Evolutionary conservation across 1,140 invertebrate species (phyloP).

Genomic region (Listronotus oregonensis): DNA sequence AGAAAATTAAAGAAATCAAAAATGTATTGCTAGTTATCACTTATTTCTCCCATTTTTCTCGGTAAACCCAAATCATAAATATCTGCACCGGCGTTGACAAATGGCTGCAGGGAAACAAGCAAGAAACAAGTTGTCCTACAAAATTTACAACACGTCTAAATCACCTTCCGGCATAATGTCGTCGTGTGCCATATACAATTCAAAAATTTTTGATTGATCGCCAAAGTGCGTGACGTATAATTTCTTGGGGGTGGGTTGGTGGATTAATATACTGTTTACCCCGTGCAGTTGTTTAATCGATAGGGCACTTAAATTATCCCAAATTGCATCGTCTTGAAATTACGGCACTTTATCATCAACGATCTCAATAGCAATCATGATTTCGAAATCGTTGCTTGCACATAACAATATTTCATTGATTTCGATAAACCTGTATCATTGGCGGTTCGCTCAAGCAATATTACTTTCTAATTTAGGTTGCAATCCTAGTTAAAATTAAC

Average conservation of each 20-base stretch:
- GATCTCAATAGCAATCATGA: conserved; percentile 24
- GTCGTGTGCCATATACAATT: conserved; percentile 7
- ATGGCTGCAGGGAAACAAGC: not conserved
- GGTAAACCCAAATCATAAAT: conserved; percentile 11
- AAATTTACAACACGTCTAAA: conserved; percentile 22
- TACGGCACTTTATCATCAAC: conserved; percentile 30
- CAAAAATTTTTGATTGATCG: conserved; percentile 27
- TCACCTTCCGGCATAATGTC: conserved; percentile 13
- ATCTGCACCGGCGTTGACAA: conserved; percentile 10
- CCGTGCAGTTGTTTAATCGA: conserved; percentile 34
- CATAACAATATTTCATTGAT: conserved; percentile 17
- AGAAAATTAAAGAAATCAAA: no score
- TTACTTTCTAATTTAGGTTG: no score
- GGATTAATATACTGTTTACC: conserved; percentile 6
- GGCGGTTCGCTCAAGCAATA: not conserved
- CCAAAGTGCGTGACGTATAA: conserved; percentile 24
- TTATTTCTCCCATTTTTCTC: no score
- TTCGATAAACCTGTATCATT: conserved; percentile 7
- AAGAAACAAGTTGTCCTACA: conserved; percentile 12
- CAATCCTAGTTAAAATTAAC: no score
- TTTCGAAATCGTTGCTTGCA: conserved; percentile 21
- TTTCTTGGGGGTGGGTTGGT: not conserved
- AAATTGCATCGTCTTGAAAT: conserved; percentile 39
- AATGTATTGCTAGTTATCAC: no score
- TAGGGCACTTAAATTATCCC: conserved; percentile 35